phyloP scores from a whole-genome alignment of 2,113 vertebrate genomes.

The Bubo scandiacus region DNA sequence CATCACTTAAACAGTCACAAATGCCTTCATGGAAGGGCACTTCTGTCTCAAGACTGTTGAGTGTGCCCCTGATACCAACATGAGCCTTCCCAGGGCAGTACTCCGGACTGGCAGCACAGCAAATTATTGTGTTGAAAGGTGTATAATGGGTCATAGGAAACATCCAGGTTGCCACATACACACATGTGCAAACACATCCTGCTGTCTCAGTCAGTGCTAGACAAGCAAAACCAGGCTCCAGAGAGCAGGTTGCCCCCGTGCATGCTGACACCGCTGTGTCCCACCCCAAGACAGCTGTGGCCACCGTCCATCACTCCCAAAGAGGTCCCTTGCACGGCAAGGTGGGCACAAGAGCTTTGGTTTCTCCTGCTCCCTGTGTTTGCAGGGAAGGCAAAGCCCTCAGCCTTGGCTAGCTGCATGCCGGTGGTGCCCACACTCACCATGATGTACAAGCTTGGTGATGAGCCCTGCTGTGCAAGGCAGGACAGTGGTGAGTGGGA shows the following conservation, averaged over 20 bases:
- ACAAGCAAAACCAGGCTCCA: background rate
- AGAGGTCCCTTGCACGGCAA: background rate
- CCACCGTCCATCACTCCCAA: background rate
- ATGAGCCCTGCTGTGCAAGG: background rate
- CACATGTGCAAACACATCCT: background rate
- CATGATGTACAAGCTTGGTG: accelerated
- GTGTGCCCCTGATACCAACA: background rate
- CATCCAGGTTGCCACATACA: background rate
- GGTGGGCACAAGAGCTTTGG: background rate
- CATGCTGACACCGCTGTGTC: background rate
- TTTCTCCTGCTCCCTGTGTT: background rate
- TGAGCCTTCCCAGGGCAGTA: background rate
- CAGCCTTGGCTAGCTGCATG: background rate
- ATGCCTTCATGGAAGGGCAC: no score
- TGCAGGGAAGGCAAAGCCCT: background rate
- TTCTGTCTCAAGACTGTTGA: background rate
- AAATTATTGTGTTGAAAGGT: background rate
- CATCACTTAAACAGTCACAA: background rate
- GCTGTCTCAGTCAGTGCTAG: background rate
- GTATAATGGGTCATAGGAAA: background rate
- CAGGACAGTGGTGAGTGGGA: background rate
- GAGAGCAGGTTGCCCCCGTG: background rate
- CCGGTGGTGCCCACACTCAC: background rate
- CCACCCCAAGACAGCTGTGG: background rate
- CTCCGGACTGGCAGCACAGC: background rate